Evolutionary conservation across 2,113 vertebrate genomes (phyloP).

Genomic region (Nymphicus hollandicus): DNA sequence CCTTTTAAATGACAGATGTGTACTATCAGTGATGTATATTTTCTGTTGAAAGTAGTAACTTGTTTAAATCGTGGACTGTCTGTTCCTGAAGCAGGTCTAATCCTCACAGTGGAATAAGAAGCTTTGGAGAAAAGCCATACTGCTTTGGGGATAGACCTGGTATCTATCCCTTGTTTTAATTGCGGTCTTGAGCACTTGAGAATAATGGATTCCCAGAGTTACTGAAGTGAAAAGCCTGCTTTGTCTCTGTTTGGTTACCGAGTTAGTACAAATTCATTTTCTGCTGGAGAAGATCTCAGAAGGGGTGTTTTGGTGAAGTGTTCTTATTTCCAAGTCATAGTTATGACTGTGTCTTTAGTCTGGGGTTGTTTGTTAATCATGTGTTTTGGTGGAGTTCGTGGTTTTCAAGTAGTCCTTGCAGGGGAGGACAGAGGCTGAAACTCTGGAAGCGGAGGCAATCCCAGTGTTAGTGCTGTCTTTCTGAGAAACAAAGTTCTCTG

Average conservation of each 20-base stretch:
- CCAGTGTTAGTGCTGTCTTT: not conserved
- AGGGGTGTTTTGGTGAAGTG: not conserved
- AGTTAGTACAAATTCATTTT: not conserved
- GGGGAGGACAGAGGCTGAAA: not conserved
- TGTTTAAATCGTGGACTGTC: constrained; percentile 46
- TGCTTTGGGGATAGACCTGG: constrained; percentile 75
- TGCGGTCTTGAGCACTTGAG: constrained; percentile 65
- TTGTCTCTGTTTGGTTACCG: accelerated
- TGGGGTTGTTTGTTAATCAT: not conserved
- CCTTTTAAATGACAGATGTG: constrained; percentile 75
- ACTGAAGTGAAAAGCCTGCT: constrained; percentile 85
- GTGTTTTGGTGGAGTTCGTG: not conserved
- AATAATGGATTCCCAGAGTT: constrained; percentile 59
- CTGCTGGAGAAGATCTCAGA: not conserved
- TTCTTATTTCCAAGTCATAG: not conserved
- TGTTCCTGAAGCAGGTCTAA: constrained; percentile 62
- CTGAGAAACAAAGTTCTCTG: accelerated
- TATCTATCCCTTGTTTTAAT: constrained; percentile 72
- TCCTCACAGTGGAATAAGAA: constrained; percentile 59
- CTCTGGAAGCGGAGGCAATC: accelerated
- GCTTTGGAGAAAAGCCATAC: constrained; percentile 70
- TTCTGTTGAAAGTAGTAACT: constrained; percentile 75
- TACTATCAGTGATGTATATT: constrained; percentile 70
- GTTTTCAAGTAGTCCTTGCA: not conserved
- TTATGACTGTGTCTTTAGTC: not conserved